Evolutionary conservation across 64 coral and sea anemone genomes (phyloP).

Genomic region (Porites australiensis): DNA sequence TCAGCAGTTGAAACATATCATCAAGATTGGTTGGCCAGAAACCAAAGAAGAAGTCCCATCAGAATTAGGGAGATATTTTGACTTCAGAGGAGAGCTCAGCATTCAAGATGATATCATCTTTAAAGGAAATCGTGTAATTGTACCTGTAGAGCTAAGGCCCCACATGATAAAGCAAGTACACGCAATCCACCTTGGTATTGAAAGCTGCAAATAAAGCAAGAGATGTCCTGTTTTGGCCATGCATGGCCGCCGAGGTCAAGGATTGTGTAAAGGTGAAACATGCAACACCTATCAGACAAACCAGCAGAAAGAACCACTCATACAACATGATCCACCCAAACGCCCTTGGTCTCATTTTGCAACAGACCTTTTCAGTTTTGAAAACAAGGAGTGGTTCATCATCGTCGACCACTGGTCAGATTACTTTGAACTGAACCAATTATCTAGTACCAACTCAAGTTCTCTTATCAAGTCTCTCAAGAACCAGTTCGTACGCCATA

Average conservation of each 20-base stretch:
- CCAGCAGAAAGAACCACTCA: slow-evolving; percentile 22
- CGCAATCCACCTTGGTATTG: slow-evolving; percentile 58
- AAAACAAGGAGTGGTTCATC: too few relatives aligned
- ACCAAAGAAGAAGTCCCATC: slow-evolving; percentile 6
- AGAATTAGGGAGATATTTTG: slow-evolving; percentile 17
- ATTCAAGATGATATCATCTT: slow-evolving; percentile 45
- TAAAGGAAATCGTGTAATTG: not conserved
- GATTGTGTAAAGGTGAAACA: not conserved
- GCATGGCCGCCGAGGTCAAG: too few relatives aligned
- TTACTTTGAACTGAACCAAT: too few relatives aligned
- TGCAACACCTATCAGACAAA: slow-evolving; percentile 15
- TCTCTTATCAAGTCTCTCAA: too few relatives aligned
- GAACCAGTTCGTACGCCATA: too few relatives aligned
- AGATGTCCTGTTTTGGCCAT: not conserved
- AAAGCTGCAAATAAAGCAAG: not conserved
- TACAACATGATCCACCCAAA: slow-evolving; percentile 10
- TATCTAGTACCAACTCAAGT: too few relatives aligned
- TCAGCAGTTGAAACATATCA: too few relatives aligned
- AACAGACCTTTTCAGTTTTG: too few relatives aligned
- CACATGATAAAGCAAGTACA: slow-evolving; percentile 39
- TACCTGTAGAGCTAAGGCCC: slow-evolving; percentile 5
- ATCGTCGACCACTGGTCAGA: too few relatives aligned
- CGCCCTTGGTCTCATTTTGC: slow-evolving; percentile 37
- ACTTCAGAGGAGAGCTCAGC: slow-evolving; percentile 42
- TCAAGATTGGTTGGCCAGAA: too few relatives aligned